Base-by-base conservation (phyloP, 2,888 invertebrate genomes). In the Diabrotica balteata region DNA sequence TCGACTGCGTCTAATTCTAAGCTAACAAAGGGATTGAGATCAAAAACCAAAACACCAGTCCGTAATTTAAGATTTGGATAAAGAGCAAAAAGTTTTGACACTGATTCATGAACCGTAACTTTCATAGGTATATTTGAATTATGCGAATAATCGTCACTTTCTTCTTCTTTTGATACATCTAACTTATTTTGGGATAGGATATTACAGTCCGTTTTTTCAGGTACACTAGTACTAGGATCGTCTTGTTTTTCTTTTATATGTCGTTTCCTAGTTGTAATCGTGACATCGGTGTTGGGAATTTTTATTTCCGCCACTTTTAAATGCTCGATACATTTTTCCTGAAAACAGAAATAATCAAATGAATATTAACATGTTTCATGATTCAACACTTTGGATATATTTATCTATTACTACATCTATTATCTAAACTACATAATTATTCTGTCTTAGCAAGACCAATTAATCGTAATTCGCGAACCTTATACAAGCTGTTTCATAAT, bases 1-100 rank as follows among this genome's bases (percentile, higher is more conserved):
- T 63, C 63, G 6, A 63, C 63, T 4, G 32, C 32, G 32, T 57
- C n/a, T 9, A 63, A 43, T 63, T 63, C 42, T 57, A 63, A 44
- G 32, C 7, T 42, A 49, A 63, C 57, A 7, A 10, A 45, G 8
- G 63, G 63, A 11, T 44, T n/a, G 6, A 57, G 43, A 44, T 63
- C 8, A 0, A 8, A 50, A 8, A n/a, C 47, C 17, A 63, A n/a
- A 7, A 43, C 32, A 42, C n/a, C 9, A 8, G 43, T 7, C 10
- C 57, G 57, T 51, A 63, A 8, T 51, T 63, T 57, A 10, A 63
- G 10, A 51, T 47, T 11, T 0, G 49, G 43, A n/a, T 11, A 44
- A 17, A n/a, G 43, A 8, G 7, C 7, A 11, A 57, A 63, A 17
- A 63, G 7, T 7, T 63, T 4, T 8, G 32, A 10, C 7, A 63